A percentile compares a stretch with the other conserved stretches of the same genome.
These are phyloP conservation scores for Harpagifer antarcticus DNA, from an alignment of 2,797 vertebrate species.

Conservation along the genomic window DNA sequence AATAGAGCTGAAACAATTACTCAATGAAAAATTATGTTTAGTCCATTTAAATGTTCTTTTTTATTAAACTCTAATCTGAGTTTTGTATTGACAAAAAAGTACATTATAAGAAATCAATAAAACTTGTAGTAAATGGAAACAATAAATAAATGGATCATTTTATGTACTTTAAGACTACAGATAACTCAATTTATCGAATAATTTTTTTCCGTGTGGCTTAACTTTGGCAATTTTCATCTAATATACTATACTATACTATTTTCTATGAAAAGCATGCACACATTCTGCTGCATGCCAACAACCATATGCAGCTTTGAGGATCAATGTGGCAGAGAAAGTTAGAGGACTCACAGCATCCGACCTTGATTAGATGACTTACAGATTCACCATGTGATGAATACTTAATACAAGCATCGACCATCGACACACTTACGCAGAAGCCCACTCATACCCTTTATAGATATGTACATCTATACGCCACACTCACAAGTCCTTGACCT, in stretches of 20 bases:
- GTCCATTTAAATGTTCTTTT: too few species aligned
- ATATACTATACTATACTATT: background rate
- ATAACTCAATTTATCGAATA: too few species aligned
- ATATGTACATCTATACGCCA: conserved; percentile 5
- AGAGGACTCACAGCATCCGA: conserved; percentile 55
- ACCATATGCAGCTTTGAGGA: conserved; percentile 19
- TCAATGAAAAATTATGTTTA: too few species aligned
- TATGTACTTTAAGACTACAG: too few species aligned
- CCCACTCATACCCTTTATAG: conserved; percentile 6
- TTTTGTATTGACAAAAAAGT: too few species aligned
- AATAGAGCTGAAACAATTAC: too few species aligned
- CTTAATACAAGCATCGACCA: conserved; percentile 60
- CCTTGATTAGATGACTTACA: conserved; percentile 71
- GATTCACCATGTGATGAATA: conserved; percentile 66
- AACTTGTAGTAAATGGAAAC: too few species aligned
- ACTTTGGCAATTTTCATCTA: background rate
- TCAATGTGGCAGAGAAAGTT: conserved; percentile 61
- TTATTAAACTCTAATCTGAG: too few species aligned
- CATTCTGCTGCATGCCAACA: background rate
- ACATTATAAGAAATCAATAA: too few species aligned
- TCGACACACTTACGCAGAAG: background rate
- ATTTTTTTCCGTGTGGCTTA: background rate
- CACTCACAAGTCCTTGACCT: conserved; percentile 19
- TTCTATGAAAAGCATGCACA: background rate
- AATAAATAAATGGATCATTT: too few species aligned